Conservation (phyloP, 64 coral and sea anemone species). For the Stichodactyla helianthus region DNA sequence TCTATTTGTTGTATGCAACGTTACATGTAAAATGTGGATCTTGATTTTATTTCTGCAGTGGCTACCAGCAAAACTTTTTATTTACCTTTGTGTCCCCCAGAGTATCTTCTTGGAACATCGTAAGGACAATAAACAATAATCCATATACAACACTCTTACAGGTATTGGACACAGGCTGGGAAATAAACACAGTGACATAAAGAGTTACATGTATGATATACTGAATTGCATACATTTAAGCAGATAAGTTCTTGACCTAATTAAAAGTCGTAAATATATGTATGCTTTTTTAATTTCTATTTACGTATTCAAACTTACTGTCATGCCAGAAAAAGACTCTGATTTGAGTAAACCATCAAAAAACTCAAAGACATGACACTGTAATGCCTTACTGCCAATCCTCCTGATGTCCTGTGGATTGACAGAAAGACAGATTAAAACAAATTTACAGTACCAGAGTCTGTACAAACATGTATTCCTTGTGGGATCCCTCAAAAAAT, state of each 20-base stretch:
- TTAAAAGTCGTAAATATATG: too few species aligned
- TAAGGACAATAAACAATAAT: constrained; percentile 70
- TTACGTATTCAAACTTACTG: constrained; percentile 81
- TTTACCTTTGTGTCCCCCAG: constrained; percentile 72
- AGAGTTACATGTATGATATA: too few species aligned
- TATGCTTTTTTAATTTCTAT: too few species aligned
- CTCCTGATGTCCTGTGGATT: constrained; percentile 60
- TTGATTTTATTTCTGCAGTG: too few species aligned
- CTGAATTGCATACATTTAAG: too few species aligned
- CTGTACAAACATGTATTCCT: neutral
- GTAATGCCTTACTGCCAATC: constrained; percentile 82
- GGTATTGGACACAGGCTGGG: constrained; percentile 57
- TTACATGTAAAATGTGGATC: too few species aligned
- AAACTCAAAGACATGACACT: constrained; percentile 89
- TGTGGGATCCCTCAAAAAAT: neutral
- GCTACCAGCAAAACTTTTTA: neutral
- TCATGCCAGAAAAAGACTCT: constrained; percentile 56
- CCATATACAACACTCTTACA: constrained; percentile 81
- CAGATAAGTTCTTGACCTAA: too few species aligned
- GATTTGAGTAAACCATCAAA: constrained; percentile 70
- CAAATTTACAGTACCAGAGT: neutral
- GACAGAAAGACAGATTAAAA: neutral
- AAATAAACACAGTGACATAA: neutral
- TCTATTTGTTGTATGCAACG: too few species aligned
- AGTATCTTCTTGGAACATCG: constrained; percentile 88